Conservation (phyloP, 30 jellyfish, hydroid and myxozoan genomes). For the Chrysaora quinquecirrha region DNA sequence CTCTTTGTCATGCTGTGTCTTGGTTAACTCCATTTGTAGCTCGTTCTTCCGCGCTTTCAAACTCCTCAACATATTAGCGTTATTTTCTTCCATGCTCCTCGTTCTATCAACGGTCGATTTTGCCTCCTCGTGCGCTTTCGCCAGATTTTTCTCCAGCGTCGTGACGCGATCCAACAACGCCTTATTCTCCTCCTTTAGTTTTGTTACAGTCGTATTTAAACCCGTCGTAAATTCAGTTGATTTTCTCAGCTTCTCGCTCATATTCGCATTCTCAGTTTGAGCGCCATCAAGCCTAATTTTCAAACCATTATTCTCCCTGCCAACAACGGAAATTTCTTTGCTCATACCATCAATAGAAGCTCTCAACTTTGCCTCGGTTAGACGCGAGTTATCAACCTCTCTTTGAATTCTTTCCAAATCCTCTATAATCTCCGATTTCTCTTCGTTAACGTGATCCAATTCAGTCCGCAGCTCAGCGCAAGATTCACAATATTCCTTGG, state of each 20-base stretch:
- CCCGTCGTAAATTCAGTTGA: conserved; percentile 31
- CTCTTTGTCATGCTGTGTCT: conserved; percentile 68
- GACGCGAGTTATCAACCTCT: not conserved
- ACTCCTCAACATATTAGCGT: conserved; percentile 70
- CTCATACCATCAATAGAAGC: conserved; percentile 41
- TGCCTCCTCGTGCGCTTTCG: conserved; percentile 53
- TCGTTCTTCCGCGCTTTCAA: conserved; percentile 86
- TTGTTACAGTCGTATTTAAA: conserved; percentile 10
- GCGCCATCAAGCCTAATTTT: conserved; percentile 50
- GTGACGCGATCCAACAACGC: conserved; percentile 30
- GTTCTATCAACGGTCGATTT: conserved; percentile 40
- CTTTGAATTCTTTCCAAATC: conserved; percentile 15
- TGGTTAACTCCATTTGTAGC: conserved; percentile 58
- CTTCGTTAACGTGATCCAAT: conserved; percentile 32
- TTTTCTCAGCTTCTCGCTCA: conserved; percentile 39
- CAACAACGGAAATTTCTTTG: conserved; percentile 20
- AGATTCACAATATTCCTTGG: conserved; percentile 5
- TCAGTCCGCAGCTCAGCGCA: conserved; percentile 36
- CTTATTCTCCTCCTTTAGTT: conserved; percentile 59
- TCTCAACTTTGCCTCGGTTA: conserved; percentile 26
- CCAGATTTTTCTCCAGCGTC: conserved; percentile 62
- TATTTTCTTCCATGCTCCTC: conserved; percentile 53
- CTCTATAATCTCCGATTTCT: conserved; percentile 17
- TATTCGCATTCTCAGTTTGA: conserved; percentile 67
- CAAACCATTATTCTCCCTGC: conserved; percentile 58